Base-by-base conservation (phyloP, 2,888 invertebrate species). In the Pelosia muscerda region DNA sequence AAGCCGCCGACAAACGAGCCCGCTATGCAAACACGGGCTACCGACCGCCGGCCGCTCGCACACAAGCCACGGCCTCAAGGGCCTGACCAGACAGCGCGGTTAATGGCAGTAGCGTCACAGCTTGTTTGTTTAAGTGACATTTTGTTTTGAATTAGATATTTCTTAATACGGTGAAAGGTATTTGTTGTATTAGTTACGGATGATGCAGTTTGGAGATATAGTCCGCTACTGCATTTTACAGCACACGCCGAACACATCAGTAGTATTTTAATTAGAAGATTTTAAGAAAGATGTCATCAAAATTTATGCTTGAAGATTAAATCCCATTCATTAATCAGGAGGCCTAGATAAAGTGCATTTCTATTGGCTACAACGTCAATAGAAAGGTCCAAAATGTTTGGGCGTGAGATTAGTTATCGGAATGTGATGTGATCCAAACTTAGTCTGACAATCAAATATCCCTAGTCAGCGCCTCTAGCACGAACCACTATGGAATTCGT, bases 1-100 rank as follows among this genome's bases (percentile, higher is more conserved):
- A 86, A 84, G 84, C 76, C 81, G 85, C 88, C 90, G 88, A 86
- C 88, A 90, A 86, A 86, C 84, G 86, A 69, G 76, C 71, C 86
- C 87, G 87, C 90, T 86, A 75, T 28, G 61, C 82, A 88, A 90
- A 90, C 86, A 90, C 68, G 9, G 13, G 85, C 86, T 84, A 85
- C 87, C 80, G 84, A 72, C 69, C 34, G 70, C 65, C 70, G 72
- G 66, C 74, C 64, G 74, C 77, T 70, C 77, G 73, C 81, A 79
- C 71, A 70, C 71, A 61, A 59, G 38, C 38, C 38, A 59, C 76
- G 75, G 49, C 70, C 65, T 81, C 73, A 78, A 81, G 82, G 81
- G 77, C 78, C 78, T 75, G 73, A 71, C 71, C 68, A 69, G 68
- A 69, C 72, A 65, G 69, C 71, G 69, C 77, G 66, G 74, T 75